Percentiles rank a stretch among this genome's conserved stretches.
These are phyloP conservation scores for Nothoprocta perdicaria DNA, from an alignment of 2,113 vertebrate species.

Conservation along the genomic window DNA sequence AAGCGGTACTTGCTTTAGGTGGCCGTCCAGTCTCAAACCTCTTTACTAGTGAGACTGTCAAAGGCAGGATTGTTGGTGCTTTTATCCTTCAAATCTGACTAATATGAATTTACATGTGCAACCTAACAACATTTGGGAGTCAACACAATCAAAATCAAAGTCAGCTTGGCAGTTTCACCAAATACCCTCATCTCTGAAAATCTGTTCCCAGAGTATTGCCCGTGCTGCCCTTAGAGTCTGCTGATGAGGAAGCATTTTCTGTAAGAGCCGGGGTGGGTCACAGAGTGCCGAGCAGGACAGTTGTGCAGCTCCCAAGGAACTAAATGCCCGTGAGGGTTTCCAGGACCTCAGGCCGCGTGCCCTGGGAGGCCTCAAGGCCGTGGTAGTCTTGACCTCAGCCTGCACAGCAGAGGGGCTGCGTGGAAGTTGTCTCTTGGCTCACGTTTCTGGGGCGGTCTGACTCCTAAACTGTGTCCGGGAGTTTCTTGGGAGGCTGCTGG, in stretches of 20 bases:
- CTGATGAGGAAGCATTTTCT: neutral
- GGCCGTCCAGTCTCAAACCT: neutral
- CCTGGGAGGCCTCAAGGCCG: neutral
- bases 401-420: neutral
- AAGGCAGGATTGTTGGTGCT: neutral
- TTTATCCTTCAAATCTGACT: neutral
- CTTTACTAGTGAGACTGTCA: neutral
- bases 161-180: neutral
- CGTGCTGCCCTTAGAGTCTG: neutral
- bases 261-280: neutral
- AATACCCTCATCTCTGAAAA: neutral
- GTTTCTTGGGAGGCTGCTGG: neutral
- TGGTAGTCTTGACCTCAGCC: neutral
- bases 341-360: neutral
- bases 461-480: neutral
- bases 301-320: neutral
- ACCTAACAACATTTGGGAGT: neutral
- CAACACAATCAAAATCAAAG: neutral
- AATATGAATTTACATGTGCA: neutral
- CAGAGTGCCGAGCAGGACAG: neutral
- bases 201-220: neutral
- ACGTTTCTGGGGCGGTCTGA: neutral
- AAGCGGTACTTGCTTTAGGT: neutral
- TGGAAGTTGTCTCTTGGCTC: neutral
- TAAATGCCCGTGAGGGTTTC: neutral